Evolutionary conservation across 2,888 invertebrate species (phyloP).

Genomic region (Heliothis peltigera): DNA sequence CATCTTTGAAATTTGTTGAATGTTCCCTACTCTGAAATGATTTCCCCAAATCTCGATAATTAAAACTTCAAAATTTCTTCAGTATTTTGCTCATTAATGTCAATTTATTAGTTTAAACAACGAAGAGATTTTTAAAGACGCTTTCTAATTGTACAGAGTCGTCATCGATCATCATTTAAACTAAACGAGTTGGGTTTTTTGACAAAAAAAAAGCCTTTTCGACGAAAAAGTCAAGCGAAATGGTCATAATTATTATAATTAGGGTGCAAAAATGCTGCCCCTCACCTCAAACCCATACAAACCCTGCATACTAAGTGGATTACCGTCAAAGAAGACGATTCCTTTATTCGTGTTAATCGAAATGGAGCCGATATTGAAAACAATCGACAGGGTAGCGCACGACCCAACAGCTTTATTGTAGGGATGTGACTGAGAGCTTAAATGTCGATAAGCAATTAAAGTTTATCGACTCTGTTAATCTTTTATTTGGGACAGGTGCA

Average conservation of each 20-base stretch:
- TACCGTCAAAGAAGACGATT: constrained; percentile 83
- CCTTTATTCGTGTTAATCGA: constrained; percentile 88
- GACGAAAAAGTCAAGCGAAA: constrained; percentile 65
- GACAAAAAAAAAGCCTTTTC: constrained; percentile 17
- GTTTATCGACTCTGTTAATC: constrained; percentile 45
- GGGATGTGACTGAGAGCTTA: constrained; percentile 57
- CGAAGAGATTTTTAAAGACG: too few relatives aligned
- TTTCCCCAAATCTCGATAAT: too few relatives aligned
- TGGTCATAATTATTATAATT: constrained; percentile 81
- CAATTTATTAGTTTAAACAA: too few relatives aligned
- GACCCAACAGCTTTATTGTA: constrained; percentile 73
- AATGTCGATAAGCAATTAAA: constrained; percentile 62
- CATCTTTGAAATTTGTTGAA: too few relatives aligned
- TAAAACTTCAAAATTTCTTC: too few relatives aligned
- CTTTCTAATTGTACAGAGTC: neutral
- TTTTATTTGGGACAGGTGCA: neutral
- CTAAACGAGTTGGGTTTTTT: neutral
- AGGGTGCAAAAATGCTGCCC: constrained; percentile 78
- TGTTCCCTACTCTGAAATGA: too few relatives aligned
- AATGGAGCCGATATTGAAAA: constrained; percentile 87
- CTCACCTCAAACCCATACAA: constrained; percentile 63
- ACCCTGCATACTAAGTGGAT: constrained; percentile 79
- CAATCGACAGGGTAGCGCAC: constrained; percentile 88
- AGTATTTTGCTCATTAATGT: neutral
- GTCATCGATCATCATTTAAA: neutral